Percentiles rank a stretch among this genome's conserved stretches.
Conservation (phyloP, 2,113 vertebrate species). For the Phocoena phocoena region DNA sequence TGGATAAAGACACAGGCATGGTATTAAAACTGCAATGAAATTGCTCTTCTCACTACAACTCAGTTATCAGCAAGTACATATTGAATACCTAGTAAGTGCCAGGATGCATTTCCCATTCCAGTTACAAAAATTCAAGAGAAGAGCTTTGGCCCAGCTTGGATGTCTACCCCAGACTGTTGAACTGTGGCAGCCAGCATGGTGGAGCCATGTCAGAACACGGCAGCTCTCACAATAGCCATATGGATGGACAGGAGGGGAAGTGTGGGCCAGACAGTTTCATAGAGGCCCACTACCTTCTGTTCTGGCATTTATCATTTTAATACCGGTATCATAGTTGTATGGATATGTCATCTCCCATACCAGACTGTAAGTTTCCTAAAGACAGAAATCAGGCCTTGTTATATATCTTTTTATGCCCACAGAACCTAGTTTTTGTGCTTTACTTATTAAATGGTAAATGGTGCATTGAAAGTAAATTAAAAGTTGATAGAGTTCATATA, state of each 20-base stretch:
- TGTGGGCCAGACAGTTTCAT: background rate
- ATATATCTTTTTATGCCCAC: background rate
- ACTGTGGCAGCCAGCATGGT: background rate
- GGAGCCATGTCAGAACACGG: background rate
- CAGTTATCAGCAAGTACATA: background rate
- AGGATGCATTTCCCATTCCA: background rate
- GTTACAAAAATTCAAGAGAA: background rate
- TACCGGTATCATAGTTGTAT: background rate
- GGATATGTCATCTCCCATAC: background rate
- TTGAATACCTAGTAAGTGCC: background rate
- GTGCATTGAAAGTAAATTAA: background rate
- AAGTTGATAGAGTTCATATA: background rate
- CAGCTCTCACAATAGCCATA: background rate
- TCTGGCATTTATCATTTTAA: background rate
- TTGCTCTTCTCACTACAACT: background rate
- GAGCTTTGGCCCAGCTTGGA: background rate
- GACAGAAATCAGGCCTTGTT: background rate
- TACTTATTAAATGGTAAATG: background rate
- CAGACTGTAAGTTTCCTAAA: background rate
- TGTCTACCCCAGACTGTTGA: background rate
- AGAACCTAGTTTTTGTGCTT: background rate
- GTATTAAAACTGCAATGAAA: background rate
- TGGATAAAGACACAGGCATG: background rate
- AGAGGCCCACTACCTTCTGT: background rate
- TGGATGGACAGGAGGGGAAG: background rate